These are phyloP conservation scores for Lasioglossum morio DNA, from an alignment of 2,888 invertebrate species.

Conservation along the genomic window DNA sequence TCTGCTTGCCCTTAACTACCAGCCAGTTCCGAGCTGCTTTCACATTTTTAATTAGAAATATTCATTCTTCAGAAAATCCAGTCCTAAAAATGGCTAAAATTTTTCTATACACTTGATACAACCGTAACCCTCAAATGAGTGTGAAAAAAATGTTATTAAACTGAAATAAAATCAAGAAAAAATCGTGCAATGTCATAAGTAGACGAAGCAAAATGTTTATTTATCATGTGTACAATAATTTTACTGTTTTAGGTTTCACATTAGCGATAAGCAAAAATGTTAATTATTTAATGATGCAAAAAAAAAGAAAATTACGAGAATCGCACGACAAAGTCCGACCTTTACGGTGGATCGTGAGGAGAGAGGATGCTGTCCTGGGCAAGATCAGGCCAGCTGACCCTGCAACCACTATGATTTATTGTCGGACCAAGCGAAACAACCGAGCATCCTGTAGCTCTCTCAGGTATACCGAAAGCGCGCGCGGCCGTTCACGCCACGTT, in stretches of 20 bases:
- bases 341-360: conserved; percentile 74
- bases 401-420: conserved; percentile 81
- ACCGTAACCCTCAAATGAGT: too few species aligned
- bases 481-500: conserved; percentile 71
- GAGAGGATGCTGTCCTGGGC: conserved; percentile 64
- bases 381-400: conserved; percentile 79
- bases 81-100: too few species aligned
- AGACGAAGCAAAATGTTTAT: too few species aligned
- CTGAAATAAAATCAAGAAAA: neutral
- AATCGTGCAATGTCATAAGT: neutral
- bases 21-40: conserved; percentile 40
- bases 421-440: conserved; percentile 75
- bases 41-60: neutral
- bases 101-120: too few species aligned
- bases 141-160: neutral
- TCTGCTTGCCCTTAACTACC: conserved; percentile 20
- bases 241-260: too few species aligned
- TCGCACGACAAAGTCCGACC: conserved; percentile 68
- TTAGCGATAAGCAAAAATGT: too few species aligned
- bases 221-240: too few species aligned
- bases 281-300: neutral
- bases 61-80: neutral
- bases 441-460: conserved; percentile 70
- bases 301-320: neutral
- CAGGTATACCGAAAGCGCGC: conserved; percentile 76